Base-by-base conservation (phyloP, 2,113 vertebrate species). In the Rutilus rutilus region DNA sequence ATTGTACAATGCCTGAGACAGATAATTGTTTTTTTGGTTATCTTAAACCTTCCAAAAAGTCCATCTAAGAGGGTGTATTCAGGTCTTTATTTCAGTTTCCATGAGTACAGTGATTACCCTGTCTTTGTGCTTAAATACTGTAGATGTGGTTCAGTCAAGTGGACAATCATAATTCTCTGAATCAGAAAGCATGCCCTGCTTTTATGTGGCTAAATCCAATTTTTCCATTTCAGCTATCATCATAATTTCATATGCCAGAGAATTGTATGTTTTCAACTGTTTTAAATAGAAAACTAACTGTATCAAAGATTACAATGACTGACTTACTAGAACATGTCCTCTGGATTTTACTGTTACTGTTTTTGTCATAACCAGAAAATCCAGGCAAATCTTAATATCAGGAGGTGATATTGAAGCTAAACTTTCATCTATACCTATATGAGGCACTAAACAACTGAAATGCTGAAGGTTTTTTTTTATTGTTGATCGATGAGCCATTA, bases 131-230 rank as follows among this genome's bases (percentile, higher is more conserved):
- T 36, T 25, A 47, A 80, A 62, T 57, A 69, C 81, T 69, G n/a
- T 80, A 57, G 54, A 25, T 82, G 85, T 86, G n/a, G 27, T 82
- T 82, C 27, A 71, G 19, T 88, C 87, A 47, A 80, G 64, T 27
- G 77, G 47, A 84, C 89, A 65, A 88, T 91, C 87, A 82, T 62
- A 84, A 67, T 69, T 87, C 59, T 87, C 74, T 89, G 85, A 82
- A 69, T 88, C 25, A 33, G 85, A 83, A 36, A 59, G 42, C 60
- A 87, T 87, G 88, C 54, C 25, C 86, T 75, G 42, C 69, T 87
- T 89, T 39, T 45, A 47, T 65, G 69, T 65, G 88, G 86, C 90
- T 74, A 88, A 64, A 52, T 60, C 54, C 77, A 59, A n/a, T 85
- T 85, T 45, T 59, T 82, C 12, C 47, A 27, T 81, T 82, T 74